phyloP scores from a whole-genome alignment of 2,797 vertebrate genomes.

The Centroberyx gerrardi region DNA sequence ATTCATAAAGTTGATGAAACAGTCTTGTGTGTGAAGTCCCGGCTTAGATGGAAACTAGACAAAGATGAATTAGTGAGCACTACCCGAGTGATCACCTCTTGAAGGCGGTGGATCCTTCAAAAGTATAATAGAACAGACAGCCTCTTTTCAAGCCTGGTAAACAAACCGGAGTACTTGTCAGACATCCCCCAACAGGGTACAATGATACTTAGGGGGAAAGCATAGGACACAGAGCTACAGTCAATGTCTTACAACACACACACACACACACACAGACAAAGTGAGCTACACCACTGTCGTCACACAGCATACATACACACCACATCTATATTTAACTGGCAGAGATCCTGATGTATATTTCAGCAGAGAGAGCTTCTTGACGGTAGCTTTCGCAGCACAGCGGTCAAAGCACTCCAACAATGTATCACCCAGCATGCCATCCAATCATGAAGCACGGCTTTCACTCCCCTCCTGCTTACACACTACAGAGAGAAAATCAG shows the following conservation, averaged over 20 bases:
- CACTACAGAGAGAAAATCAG: constrained; percentile 65
- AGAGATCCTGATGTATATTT: constrained; percentile 73
- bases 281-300: constrained; percentile 26
- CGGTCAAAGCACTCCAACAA: constrained; percentile 74
- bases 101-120: constrained; percentile 35
- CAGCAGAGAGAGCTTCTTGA: constrained; percentile 63
- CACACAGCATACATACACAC: constrained; percentile 39
- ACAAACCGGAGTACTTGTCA: constrained; percentile 61
- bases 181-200: constrained; percentile 49
- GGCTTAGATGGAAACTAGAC: constrained; percentile 17
- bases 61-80: not conserved
- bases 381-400: constrained; percentile 70
- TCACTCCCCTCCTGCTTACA: constrained; percentile 42
- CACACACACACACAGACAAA: constrained; percentile 32
- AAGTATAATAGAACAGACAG: constrained; percentile 32
- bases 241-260: constrained; percentile 13
- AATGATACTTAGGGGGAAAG: constrained; percentile 42
- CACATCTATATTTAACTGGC: constrained; percentile 75
- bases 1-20: constrained; percentile 30
- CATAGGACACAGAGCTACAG: constrained; percentile 19
- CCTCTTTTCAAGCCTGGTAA: constrained; percentile 51
- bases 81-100: constrained; percentile 20
- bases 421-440: constrained; percentile 74
- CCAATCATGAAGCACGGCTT: constrained; percentile 62
- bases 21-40: not conserved